A percentile compares a stretch with the other conserved stretches of the same genome.
Conservation (phyloP, 1,140 invertebrate genomes). For the Cataglyphis hispanica region DNA sequence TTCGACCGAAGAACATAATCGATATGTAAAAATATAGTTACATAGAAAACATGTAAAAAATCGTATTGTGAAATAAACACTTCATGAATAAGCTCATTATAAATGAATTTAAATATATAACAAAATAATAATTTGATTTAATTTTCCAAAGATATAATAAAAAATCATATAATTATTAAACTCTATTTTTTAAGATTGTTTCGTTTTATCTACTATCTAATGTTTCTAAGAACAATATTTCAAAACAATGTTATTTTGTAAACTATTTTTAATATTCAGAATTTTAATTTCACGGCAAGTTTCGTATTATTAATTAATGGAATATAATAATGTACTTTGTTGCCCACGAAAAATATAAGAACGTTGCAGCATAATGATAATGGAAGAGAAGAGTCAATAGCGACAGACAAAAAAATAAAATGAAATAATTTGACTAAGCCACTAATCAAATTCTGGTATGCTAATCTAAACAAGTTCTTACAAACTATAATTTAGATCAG, state of each 20-base stretch:
- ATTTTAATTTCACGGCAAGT: constrained; percentile 27
- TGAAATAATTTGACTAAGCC: constrained; percentile 71
- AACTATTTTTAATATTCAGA: background rate
- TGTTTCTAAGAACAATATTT: background rate
- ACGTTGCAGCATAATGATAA: constrained; percentile 53
- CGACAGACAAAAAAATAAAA: constrained; percentile 59
- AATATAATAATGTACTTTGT: constrained; percentile 66
- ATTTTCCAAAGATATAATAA: background rate
- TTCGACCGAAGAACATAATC: constrained; percentile 36
- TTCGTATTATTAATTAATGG: constrained; percentile 61
- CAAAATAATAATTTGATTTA: background rate
- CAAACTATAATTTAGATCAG: constrained; percentile 53
- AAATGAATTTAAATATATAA: background rate
- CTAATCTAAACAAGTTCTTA: constrained; percentile 57
- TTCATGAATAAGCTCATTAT: background rate
- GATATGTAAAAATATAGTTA: background rate
- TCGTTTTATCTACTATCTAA: background rate
- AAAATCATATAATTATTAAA: background rate
- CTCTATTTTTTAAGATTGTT: background rate
- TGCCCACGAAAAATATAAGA: constrained; percentile 58
- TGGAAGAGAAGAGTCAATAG: constrained; percentile 48
- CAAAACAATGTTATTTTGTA: background rate
- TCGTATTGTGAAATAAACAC: constrained; percentile 1
- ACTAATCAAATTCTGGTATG: constrained; percentile 74
- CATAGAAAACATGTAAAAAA: constrained; percentile 28